A percentile compares a stretch with the other conserved stretches of the same genome.
phyloP scores from a whole-genome alignment of 2,888 invertebrate genomes.

The Papilio elwesi region DNA sequence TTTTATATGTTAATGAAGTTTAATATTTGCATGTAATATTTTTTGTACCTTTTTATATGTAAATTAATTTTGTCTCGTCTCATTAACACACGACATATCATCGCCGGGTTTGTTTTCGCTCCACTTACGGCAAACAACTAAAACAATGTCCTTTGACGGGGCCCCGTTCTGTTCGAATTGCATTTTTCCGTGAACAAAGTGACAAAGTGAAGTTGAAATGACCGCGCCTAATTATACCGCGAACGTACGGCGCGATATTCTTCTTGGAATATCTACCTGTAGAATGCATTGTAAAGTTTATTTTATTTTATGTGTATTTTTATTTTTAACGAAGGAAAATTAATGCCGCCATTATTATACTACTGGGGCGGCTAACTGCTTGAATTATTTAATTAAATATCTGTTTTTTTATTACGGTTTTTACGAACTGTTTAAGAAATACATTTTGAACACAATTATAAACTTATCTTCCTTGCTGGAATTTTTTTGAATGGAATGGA shows the following conservation, averaged over 20 bases:
- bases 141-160: conserved; percentile 65
- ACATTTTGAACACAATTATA: no score
- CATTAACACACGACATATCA: conserved; percentile 38
- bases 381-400: no score
- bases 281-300: neutral
- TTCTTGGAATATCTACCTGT: neutral
- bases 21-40: neutral
- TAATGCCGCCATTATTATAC: no score
- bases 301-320: no score
- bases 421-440: no score
- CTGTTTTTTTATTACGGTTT: no score
- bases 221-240: conserved; percentile 67
- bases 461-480: no score
- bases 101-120: conserved; percentile 44
- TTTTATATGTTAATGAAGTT: conserved; percentile 7
- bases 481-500: no score
- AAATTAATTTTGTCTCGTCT: conserved; percentile 29
- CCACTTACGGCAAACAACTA: conserved; percentile 45
- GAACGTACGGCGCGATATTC: conserved; percentile 52
- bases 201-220: conserved; percentile 72
- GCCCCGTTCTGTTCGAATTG: conserved; percentile 67
- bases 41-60: conserved; percentile 8
- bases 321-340: no score
- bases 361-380: no score
- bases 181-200: conserved; percentile 71